Percentiles rank a stretch among this genome's conserved stretches.
Evolutionary conservation across 2,888 invertebrate genomes (phyloP).

Genomic region (Tricholauxania praeusta): DNA sequence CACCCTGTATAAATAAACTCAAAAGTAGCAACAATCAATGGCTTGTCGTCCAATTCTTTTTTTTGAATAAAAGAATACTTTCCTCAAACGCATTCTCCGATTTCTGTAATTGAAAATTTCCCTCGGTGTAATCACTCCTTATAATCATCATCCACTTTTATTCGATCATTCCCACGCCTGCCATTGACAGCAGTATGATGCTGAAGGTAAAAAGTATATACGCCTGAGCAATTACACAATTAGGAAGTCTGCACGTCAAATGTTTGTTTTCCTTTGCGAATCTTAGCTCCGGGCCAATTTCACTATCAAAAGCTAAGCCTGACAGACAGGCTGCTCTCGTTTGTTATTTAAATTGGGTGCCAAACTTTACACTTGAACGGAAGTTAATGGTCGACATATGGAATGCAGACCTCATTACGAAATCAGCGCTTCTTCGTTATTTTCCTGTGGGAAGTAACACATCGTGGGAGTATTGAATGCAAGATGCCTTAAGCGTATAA

Average conservation of each 20-base stretch:
- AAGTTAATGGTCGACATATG: conserved; percentile 56
- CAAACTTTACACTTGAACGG: conserved; percentile 57
- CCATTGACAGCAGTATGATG: conserved; percentile 10
- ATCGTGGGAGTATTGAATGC: conserved; percentile 57
- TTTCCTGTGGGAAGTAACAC: conserved; percentile 26
- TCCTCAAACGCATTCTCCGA: no score
- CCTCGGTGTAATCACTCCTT: background rate
- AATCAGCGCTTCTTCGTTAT: conserved; percentile 27
- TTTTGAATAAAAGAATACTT: no score
- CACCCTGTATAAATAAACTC: no score
- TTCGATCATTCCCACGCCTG: conserved; percentile 59
- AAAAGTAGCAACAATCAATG: no score
- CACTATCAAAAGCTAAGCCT: conserved; percentile 24
- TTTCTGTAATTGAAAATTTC: no score
- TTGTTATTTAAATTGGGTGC: conserved; percentile 59
- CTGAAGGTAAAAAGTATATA: conserved; percentile 29
- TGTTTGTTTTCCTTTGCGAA: background rate
- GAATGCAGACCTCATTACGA: conserved; percentile 6
- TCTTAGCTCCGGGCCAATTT: conserved; percentile 2
- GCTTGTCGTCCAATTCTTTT: no score
- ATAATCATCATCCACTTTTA: background rate
- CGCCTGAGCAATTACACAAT: conserved; percentile 52
- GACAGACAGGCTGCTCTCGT: conserved; percentile 41
- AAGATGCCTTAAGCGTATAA: conserved; percentile 8
- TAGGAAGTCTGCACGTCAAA: conserved; percentile 42